Evolutionary conservation across 2,888 invertebrate species (phyloP), one percentile per base, ranked within the genome.

Genomic region (Polylopha cassiicola): DNA sequence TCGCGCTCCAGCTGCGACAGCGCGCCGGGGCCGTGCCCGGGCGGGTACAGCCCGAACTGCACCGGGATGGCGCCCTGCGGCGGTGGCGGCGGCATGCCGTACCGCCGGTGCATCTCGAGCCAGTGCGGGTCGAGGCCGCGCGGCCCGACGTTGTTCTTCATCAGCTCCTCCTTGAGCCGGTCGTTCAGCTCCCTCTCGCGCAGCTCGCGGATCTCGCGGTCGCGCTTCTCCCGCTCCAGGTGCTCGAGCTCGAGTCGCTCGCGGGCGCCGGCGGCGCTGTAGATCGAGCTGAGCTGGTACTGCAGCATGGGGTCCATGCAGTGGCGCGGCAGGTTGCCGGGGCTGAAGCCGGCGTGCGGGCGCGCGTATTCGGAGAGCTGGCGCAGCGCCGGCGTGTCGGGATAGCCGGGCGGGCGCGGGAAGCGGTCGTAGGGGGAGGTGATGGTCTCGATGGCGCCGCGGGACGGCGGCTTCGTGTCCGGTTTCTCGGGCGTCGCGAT

Each of bases 311-410:
- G 94, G 67, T 95, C 95, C 85, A 94, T 91, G 50, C 91, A 91
- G 63, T 91, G 92, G 1, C 90, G 88, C 18, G 89, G 89, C 20
- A 86, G 60, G 54, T 85, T 85, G 4, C 86, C 86, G 3, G 86
- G 86, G 47, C 96, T 86, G 87, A 95, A 95, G 5, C 95, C 95
- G 30, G 94, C 94, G 71, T 97, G 97, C 0, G 98, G 97, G 51
- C 97, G 87, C 4, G 97, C 97, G 71, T 97, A 97, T 70, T 98
- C 98, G 0, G 92, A 90, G 57, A 98, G 85, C 71, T 97, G 97
- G 21, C 97, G 88, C 44, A 98, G 81, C 1, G 98, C 97, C 0
- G 98, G 97, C 0, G 98, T 97, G 67, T 98, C 97, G 2, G 93
- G 92, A 66, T 95, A 96, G 1, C 89, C 86, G 45, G 90, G 76